phyloP scores from a whole-genome alignment of 1,140 invertebrate species.

The Chelonus insularis region DNA sequence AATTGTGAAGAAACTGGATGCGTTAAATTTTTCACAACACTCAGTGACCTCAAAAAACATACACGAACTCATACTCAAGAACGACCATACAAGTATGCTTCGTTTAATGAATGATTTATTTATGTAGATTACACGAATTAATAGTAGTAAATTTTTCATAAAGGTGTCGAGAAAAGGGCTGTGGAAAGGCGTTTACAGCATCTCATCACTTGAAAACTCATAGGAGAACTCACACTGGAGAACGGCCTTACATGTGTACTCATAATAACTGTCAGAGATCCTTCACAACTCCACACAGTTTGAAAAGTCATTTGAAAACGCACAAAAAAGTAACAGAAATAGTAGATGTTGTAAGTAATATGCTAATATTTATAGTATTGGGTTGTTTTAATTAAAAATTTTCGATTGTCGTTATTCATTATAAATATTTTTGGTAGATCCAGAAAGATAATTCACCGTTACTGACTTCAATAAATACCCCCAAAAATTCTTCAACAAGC shows the following conservation, averaged over 20 bases:
- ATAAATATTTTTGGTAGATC: slow-evolving; percentile 21
- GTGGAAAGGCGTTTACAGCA: slow-evolving; percentile 89
- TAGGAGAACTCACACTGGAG: slow-evolving; percentile 64
- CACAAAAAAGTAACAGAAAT: slow-evolving; percentile 47
- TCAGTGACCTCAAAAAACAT: slow-evolving; percentile 93
- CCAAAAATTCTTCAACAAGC: not conserved
- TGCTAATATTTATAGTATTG: slow-evolving; percentile 4
- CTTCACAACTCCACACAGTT: slow-evolving; percentile 79
- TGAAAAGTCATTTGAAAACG: slow-evolving; percentile 77
- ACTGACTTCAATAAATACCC: not conserved
- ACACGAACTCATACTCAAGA: slow-evolving; percentile 89
- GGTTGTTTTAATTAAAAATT: too few relatives aligned
- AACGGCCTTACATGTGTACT: slow-evolving; percentile 78
- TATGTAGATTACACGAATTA: not conserved
- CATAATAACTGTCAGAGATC: slow-evolving; percentile 73
- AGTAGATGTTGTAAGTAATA: slow-evolving; percentile 41
- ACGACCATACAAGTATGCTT: slow-evolving; percentile 83
- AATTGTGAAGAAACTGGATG: slow-evolving; percentile 86
- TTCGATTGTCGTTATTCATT: not conserved
- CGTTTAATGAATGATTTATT: slow-evolving; percentile 27
- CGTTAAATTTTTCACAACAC: slow-evolving; percentile 89
- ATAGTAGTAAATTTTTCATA: not conserved
- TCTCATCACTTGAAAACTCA: slow-evolving; percentile 93
- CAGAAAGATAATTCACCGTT: not conserved
- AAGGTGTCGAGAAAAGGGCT: slow-evolving; percentile 80